A percentile compares a stretch with the other conserved stretches of the same genome.
phyloP scores from a whole-genome alignment of 2,113 vertebrate genomes.

The Rhodinocichla rosea region DNA sequence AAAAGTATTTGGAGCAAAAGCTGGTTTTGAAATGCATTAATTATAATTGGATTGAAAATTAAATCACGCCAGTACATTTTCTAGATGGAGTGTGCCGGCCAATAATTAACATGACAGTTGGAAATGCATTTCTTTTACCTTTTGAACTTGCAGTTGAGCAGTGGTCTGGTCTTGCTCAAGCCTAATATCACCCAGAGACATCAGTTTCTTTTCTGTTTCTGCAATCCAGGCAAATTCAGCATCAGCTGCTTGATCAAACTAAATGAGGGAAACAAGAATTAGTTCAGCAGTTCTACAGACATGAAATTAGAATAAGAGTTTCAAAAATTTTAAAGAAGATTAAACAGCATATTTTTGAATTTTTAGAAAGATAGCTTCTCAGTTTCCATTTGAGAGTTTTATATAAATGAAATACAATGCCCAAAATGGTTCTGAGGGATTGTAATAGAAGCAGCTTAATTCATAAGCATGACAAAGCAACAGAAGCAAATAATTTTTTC shows the following conservation, averaged over 20 bases:
- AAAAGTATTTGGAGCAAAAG: neutral
- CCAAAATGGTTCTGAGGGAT: neutral
- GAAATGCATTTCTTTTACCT: slow-evolving; percentile 80
- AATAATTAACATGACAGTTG: slow-evolving; percentile 52
- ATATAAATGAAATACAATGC: neutral
- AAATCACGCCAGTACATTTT: slow-evolving; percentile 15
- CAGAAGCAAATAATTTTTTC: neutral
- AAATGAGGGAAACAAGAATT: slow-evolving; percentile 59
- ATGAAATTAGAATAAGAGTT: neutral
- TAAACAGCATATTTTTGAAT: neutral
- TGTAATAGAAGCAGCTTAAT: slow-evolving; percentile 1
- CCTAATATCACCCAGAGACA: slow-evolving; percentile 86
- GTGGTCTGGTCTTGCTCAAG: slow-evolving; percentile 93
- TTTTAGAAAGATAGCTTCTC: neutral
- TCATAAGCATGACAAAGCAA: neutral
- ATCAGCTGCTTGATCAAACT: slow-evolving; percentile 94
- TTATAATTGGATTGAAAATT: slow-evolving; percentile 27
- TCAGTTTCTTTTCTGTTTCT: slow-evolving; percentile 87
- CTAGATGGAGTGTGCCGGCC: neutral
- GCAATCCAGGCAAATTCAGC: slow-evolving; percentile 88
- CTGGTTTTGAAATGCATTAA: neutral
- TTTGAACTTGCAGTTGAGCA: slow-evolving; percentile 94
- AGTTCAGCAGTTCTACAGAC: slow-evolving; percentile 7
- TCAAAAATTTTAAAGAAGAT: neutral
- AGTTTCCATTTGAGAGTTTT: neutral